phyloP scores from a whole-genome alignment of 2,797 vertebrate genomes.

The Falco columbarius region DNA sequence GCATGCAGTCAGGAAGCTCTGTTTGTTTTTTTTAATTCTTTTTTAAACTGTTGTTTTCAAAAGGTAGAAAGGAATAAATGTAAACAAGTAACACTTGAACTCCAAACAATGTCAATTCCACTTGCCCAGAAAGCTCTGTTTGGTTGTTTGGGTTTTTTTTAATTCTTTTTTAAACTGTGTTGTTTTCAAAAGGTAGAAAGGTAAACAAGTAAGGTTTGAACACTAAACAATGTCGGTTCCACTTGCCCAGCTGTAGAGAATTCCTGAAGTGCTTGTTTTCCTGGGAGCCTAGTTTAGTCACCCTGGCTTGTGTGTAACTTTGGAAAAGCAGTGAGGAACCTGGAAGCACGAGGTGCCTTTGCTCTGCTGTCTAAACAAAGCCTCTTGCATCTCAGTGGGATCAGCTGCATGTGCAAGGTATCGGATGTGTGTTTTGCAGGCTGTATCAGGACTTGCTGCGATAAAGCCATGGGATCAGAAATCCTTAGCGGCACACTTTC shows the following conservation, averaged over 20 bases:
- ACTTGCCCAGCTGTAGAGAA: background rate
- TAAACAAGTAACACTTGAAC: background rate
- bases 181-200: background rate
- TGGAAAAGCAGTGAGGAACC: background rate
- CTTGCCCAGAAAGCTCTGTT: background rate
- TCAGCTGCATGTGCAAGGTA: background rate
- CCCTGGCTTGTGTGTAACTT: background rate
- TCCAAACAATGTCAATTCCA: background rate
- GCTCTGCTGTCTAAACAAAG: background rate
- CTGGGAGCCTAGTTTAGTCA: background rate
- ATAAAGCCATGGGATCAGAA: background rate
- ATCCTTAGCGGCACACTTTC: background rate
- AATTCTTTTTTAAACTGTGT: too few species aligned
- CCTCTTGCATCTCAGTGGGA: rapidly evolving
- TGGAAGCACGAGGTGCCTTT: background rate
- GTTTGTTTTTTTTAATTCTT: too few species aligned
- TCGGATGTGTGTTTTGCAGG: background rate
- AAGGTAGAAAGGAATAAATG: background rate
- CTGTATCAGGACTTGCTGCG: background rate
- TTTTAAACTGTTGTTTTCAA: background rate
- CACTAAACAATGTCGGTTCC: background rate
- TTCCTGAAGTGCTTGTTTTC: background rate
- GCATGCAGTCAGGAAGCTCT: background rate
- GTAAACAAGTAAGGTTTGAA: background rate
- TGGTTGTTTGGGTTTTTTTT: background rate